Percentiles rank a stretch among this genome's conserved stretches.
Conservation (phyloP, 2,888 invertebrate genomes). For the Anaspis maculata region DNA sequence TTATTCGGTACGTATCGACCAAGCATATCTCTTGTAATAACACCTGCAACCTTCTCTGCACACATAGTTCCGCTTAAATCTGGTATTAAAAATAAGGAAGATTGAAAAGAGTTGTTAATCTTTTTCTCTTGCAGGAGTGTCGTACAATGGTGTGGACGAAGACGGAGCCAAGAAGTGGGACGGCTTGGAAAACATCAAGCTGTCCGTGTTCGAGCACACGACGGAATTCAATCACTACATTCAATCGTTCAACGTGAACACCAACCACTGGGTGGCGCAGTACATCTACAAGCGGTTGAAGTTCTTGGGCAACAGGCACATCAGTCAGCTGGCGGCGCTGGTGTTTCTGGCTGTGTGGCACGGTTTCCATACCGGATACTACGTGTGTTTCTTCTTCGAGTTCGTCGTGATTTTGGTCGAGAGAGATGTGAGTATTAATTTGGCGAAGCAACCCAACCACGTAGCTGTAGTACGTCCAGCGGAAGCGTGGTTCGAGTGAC, state of each 20-base stretch:
- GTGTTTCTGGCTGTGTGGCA: constrained; percentile 93
- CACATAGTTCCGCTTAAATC: no score
- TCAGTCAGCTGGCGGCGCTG: constrained; percentile 77
- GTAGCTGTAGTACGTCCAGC: no score
- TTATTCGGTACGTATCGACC: constrained; percentile 42
- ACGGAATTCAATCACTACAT: constrained; percentile 82
- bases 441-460: no score
- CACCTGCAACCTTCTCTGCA: no score
- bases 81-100: no score
- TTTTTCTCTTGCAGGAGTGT: constrained; percentile 62
- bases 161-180: constrained; percentile 66
- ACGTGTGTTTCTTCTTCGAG: constrained; percentile 85
- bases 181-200: constrained; percentile 82
- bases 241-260: constrained; percentile 89
- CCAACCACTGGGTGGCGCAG: constrained; percentile 89
- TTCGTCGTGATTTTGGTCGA: constrained; percentile 81
- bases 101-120: no score
- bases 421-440: constrained; percentile 57
- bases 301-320: constrained; percentile 72
- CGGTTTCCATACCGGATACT: constrained; percentile 91
- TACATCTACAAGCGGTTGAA: constrained; percentile 90
- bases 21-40: no score
- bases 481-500: no score
- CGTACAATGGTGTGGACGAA: constrained; percentile 68
- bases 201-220: constrained; percentile 73